phyloP scores from a whole-genome alignment of 2,113 vertebrate genomes.

The Passer domesticus region DNA sequence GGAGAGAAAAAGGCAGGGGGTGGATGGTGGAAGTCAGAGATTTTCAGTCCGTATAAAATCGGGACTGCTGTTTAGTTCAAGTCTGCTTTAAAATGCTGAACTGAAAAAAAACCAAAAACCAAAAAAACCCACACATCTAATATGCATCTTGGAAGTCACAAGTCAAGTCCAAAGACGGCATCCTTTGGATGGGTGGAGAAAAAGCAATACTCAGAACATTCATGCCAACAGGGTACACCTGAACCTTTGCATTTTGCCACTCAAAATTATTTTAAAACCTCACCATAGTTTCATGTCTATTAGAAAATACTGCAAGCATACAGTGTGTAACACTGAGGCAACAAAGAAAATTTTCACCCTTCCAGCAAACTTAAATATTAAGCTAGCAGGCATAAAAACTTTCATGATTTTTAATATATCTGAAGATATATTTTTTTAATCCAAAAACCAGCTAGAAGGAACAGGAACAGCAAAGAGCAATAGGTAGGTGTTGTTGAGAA shows the following conservation, averaged over 20 bases:
- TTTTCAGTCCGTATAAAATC: not conserved
- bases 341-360: not conserved
- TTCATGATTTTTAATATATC: not conserved
- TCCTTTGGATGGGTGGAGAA: not conserved
- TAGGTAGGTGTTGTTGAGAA: not conserved
- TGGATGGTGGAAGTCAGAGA: accelerated
- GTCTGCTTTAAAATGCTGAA: not conserved
- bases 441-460: not conserved
- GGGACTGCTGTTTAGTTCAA: not conserved
- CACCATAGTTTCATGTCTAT: not conserved
- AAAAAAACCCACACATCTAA: not conserved
- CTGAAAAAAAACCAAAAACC: not conserved
- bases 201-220: not conserved
- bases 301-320: not conserved
- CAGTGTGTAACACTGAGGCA: not conserved
- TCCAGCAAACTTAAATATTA: not conserved
- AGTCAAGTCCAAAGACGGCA: not conserved
- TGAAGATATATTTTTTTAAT: not conserved
- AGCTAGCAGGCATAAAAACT: not conserved
- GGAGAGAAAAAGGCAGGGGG: not conserved
- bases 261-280: not conserved
- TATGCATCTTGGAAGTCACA: not conserved
- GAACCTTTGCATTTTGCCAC: not conserved
- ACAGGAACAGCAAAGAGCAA: not conserved
- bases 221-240: not conserved